These are phyloP conservation scores for Sarcophaga rosellei DNA, from an alignment of 2,888 invertebrate genomes.

Conservation along the genomic window DNA sequence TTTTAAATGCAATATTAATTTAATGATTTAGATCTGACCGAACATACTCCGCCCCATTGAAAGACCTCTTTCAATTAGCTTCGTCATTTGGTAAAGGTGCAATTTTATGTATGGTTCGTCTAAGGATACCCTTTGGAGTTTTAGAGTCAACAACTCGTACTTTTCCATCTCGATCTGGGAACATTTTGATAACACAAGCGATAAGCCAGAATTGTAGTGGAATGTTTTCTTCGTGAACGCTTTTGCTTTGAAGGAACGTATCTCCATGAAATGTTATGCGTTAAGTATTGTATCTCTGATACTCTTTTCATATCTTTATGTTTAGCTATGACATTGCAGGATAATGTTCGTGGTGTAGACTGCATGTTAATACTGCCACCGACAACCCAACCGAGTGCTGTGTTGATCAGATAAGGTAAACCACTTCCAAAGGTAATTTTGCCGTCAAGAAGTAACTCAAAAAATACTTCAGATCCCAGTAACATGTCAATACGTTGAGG, in stretches of 20 bases:
- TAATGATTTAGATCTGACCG: neutral
- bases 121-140: conserved; percentile 17
- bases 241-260: neutral
- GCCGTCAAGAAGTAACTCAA: neutral
- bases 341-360: neutral
- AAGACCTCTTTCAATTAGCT: conserved; percentile 27
- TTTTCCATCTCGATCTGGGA: conserved; percentile 12
- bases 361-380: neutral
- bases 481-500: neutral
- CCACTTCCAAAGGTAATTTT: neutral
- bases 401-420: conserved; percentile 9
- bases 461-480: no score
- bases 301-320: no score
- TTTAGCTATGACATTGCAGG: conserved; percentile 2
- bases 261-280: no score
- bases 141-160: conserved; percentile 19
- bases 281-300: no score
- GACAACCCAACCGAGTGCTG: neutral
- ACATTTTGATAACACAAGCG: neutral
- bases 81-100: conserved; percentile 28
- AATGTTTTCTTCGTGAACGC: conserved; percentile 21
- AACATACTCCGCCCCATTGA: conserved; percentile 39
- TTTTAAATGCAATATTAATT: no score
- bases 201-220: conserved; percentile 32
- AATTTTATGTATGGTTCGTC: conserved; percentile 45